Evolutionary conservation across 2,888 invertebrate genomes (phyloP).

Genomic region (Cyclophora albipunctata): DNA sequence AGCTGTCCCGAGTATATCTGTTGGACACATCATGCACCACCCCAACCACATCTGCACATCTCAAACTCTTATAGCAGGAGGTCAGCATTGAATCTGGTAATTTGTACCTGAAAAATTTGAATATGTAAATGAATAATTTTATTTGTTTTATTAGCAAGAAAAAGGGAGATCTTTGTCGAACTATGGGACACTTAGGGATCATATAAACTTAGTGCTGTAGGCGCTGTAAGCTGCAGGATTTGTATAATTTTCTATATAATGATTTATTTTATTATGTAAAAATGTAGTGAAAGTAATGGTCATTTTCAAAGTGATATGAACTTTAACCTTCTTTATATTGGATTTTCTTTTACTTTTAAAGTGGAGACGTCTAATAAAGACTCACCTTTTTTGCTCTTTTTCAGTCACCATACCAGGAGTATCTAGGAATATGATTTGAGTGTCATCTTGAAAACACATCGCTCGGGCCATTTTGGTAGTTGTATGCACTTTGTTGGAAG

Average conservation of each 20-base stretch:
- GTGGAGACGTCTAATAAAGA: conserved; percentile 2
- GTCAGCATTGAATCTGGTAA: conserved; percentile 57
- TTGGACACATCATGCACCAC: conserved; percentile 91
- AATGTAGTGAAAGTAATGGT: too few species aligned
- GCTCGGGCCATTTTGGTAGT: conserved; percentile 84
- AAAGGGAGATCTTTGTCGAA: too few species aligned
- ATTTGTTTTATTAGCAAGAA: too few species aligned
- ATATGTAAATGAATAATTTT: background rate
- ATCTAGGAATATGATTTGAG: conserved; percentile 93
- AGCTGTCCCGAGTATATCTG: conserved; percentile 77
- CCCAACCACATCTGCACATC: conserved; percentile 86
- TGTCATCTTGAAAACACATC: conserved; percentile 82
- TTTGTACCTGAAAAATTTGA: conserved; percentile 41
- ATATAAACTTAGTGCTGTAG: too few species aligned
- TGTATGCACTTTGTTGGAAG: conserved; percentile 94
- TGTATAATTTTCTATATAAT: too few species aligned
- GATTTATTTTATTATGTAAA: too few species aligned
- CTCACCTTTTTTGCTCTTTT: conserved; percentile 80
- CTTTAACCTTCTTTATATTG: too few species aligned
- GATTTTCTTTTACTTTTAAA: too few species aligned
- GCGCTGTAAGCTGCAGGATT: too few species aligned
- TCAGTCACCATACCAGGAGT: conserved; percentile 91
- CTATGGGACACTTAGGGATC: too few species aligned
- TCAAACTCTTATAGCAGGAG: conserved; percentile 76
- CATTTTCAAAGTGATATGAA: too few species aligned